phyloP scores from a whole-genome alignment of 2,888 invertebrate genomes.

The Euzetes globulus region DNA sequence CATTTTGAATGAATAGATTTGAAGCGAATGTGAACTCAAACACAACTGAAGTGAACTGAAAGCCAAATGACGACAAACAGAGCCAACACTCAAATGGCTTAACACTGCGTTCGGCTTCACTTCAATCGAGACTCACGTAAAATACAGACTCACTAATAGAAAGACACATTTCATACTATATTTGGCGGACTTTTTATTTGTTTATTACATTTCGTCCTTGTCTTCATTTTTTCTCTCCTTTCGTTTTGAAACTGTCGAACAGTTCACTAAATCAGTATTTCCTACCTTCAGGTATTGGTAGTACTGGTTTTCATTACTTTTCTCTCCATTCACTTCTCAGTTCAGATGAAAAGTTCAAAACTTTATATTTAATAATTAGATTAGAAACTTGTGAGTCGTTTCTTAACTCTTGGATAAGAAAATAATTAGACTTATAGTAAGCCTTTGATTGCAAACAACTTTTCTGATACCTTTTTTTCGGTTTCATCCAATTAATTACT shows the following conservation, averaged over 20 bases:
- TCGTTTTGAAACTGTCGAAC: neutral
- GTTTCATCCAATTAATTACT: too few relatives aligned
- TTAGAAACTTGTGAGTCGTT: too few relatives aligned
- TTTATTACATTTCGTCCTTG: neutral
- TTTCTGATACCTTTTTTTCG: too few relatives aligned
- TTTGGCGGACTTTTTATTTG: slow-evolving; percentile 9
- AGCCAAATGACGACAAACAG: neutral
- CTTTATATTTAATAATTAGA: neutral
- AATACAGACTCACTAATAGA: neutral
- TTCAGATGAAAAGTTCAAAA: neutral
- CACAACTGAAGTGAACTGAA: neutral
- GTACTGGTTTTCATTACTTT: neutral
- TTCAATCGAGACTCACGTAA: neutral
- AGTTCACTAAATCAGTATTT: neutral
- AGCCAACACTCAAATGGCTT: neutral
- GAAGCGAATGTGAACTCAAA: neutral
- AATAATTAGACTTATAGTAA: too few relatives aligned
- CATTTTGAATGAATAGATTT: too few relatives aligned
- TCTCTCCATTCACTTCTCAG: neutral
- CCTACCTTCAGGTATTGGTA: neutral
- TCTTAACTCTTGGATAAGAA: too few relatives aligned
- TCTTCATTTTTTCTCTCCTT: neutral
- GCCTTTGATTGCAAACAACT: too few relatives aligned
- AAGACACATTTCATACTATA: slow-evolving; percentile 6
- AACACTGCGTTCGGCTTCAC: neutral